Evolutionary conservation across 1,140 invertebrate species (phyloP).

Genomic region (Ips nitidus): DNA sequence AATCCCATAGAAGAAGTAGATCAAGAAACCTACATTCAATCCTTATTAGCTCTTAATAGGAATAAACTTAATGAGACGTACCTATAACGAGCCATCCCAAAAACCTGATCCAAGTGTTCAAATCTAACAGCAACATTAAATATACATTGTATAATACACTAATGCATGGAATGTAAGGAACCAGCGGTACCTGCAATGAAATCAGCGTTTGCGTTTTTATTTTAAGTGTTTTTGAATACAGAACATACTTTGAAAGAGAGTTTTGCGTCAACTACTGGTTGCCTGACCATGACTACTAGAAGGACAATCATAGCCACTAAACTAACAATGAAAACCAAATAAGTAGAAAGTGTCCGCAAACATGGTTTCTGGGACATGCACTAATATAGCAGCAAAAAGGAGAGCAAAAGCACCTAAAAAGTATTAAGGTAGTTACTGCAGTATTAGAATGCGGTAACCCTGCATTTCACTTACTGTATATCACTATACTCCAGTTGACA

Average conservation of each 20-base stretch:
- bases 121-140: slow-evolving; percentile 76
- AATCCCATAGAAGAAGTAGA: slow-evolving; percentile 57
- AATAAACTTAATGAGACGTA: neutral
- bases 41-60: neutral
- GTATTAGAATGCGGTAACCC: neutral
- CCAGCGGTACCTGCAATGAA: slow-evolving; percentile 69
- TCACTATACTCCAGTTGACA: slow-evolving; percentile 39
- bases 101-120: slow-evolving; percentile 78
- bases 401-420: slow-evolving; percentile 35
- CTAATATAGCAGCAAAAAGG: slow-evolving; percentile 33
- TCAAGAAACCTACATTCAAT: slow-evolving; percentile 52
- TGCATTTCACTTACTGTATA: slow-evolving; percentile 39
- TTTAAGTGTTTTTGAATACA: neutral
- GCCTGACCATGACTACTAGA: slow-evolving; percentile 53
- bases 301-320: slow-evolving; percentile 25
- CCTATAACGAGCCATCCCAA: slow-evolving; percentile 68
- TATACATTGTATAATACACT: slow-evolving; percentile 81
- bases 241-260: slow-evolving; percentile 43
- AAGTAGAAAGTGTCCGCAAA: slow-evolving; percentile 33
- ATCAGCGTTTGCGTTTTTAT: neutral
- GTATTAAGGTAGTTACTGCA: neutral
- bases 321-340: slow-evolving; percentile 31
- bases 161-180: slow-evolving; percentile 74
- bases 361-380: slow-evolving; percentile 22
- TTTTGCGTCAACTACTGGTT: slow-evolving; percentile 38